phyloP scores from a whole-genome alignment of 2,888 invertebrate species.

The Drosophila birchii region DNA sequence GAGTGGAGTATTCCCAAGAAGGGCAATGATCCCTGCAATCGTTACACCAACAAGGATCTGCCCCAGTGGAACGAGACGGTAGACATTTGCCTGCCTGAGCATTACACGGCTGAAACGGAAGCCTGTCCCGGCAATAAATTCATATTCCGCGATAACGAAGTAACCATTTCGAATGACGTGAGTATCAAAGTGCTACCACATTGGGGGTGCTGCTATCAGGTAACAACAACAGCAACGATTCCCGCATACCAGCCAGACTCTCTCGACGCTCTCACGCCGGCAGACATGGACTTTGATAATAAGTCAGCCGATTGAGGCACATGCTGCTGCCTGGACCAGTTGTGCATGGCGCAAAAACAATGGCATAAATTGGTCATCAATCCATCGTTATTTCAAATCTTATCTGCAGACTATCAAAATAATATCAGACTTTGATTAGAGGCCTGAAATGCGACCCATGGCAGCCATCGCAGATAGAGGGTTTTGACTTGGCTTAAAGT shows the following conservation, averaged over 20 bases:
- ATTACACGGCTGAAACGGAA: constrained; percentile 83
- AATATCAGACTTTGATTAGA: constrained; percentile 3
- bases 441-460: background rate
- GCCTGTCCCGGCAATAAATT: constrained; percentile 85
- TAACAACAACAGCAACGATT: constrained; percentile 15
- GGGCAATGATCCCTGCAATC: constrained; percentile 85
- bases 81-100: constrained; percentile 83
- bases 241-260: constrained; percentile 49
- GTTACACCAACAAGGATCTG: constrained; percentile 75
- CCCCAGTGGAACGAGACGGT: constrained; percentile 51
- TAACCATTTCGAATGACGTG: constrained; percentile 89
- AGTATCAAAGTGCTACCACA: constrained; percentile 79
- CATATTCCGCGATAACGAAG: constrained; percentile 86
- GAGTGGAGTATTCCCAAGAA: constrained; percentile 84
- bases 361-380: background rate
- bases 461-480: background rate
- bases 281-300: constrained; percentile 71
- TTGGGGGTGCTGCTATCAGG: constrained; percentile 59
- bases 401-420: constrained; percentile 10
- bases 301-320: constrained; percentile 64
- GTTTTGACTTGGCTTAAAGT: background rate
- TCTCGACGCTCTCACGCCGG: constrained; percentile 10
- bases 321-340: constrained; percentile 40
- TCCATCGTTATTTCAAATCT: constrained; percentile 11
- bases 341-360: constrained; percentile 1